phyloP scores from a whole-genome alignment of 2,797 vertebrate species.

The Eulemur albifrons region DNA sequence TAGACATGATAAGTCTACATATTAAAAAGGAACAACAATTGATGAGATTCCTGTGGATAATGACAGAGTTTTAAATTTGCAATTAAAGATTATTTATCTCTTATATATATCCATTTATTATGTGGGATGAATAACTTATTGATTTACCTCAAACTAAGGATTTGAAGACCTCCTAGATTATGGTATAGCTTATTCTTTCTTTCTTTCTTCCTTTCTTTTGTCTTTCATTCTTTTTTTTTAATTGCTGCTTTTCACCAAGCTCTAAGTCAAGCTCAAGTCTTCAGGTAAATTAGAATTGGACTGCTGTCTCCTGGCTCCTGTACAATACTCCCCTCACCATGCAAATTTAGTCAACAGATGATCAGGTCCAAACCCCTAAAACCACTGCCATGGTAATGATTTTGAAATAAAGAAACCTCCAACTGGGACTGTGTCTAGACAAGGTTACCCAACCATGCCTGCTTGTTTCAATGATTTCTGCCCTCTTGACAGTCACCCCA shows the following conservation, averaged over 20 bases:
- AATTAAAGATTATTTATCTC: not conserved
- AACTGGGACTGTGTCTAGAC: not conserved
- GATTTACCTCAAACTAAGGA: not conserved
- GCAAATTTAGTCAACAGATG: not conserved
- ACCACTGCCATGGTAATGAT: not conserved
- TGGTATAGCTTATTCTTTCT: not conserved
- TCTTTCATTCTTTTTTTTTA: not conserved
- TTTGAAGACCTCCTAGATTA: not conserved
- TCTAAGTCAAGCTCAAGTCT: not conserved
- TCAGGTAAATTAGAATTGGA: not conserved
- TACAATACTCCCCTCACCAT: not conserved
- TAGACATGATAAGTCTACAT: not conserved
- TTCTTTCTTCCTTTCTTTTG: not conserved
- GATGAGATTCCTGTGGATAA: not conserved
- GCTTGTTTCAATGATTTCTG: not conserved
- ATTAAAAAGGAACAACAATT: not conserved
- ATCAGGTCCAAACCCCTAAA: not conserved
- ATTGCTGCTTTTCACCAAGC: not conserved
- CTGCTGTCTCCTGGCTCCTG: not conserved
- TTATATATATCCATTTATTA: not conserved
- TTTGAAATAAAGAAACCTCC: not conserved
- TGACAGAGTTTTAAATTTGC: not conserved
- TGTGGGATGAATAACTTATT: not conserved
- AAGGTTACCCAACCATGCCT: not conserved
- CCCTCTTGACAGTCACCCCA: not conserved